Conservation (phyloP, 2,888 invertebrate genomes). For the Priocnemis perturbator region DNA sequence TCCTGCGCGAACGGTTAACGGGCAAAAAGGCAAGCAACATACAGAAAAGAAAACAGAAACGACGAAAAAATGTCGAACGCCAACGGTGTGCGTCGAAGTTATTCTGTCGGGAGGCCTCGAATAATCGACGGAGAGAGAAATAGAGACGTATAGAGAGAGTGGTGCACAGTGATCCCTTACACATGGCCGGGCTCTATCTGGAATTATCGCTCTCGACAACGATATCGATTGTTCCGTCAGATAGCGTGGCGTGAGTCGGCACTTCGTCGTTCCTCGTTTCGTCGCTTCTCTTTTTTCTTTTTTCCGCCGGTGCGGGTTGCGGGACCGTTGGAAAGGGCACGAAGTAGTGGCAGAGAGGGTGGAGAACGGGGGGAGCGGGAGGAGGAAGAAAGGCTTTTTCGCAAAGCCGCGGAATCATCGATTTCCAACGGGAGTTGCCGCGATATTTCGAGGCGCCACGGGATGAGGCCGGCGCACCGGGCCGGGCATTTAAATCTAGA, state of each 20-base stretch:
- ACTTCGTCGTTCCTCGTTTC: constrained; percentile 50
- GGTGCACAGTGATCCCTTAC: constrained; percentile 24
- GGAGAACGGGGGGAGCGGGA: constrained; percentile 9
- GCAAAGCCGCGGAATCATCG: constrained; percentile 44
- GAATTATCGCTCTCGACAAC: constrained; percentile 57
- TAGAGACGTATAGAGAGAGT: constrained; percentile 42
- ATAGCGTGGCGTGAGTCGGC: constrained; percentile 53
- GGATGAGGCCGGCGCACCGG: constrained; percentile 48
- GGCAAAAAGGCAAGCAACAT: too few species aligned
- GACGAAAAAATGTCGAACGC: too few species aligned
- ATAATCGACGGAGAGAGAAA: constrained; percentile 28
- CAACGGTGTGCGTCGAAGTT: too few species aligned
- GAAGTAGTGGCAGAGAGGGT: neutral
- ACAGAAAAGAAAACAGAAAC: too few species aligned
- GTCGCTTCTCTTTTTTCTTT: constrained; percentile 28
- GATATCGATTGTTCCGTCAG: constrained; percentile 55
- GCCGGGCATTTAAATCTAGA: constrained; percentile 66
- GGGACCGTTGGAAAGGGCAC: constrained; percentile 4
- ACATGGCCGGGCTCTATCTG: constrained; percentile 48
- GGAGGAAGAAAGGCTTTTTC: constrained; percentile 55
- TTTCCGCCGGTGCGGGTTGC: neutral
- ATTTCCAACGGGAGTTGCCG: constrained; percentile 51
- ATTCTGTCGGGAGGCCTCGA: too few species aligned
- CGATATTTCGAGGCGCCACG: constrained; percentile 14
- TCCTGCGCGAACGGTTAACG: too few species aligned